A percentile compares a stretch with the other conserved stretches of the same genome.
Conservation (phyloP, 1,140 invertebrate species). For the Drosophila insularis region DNA sequence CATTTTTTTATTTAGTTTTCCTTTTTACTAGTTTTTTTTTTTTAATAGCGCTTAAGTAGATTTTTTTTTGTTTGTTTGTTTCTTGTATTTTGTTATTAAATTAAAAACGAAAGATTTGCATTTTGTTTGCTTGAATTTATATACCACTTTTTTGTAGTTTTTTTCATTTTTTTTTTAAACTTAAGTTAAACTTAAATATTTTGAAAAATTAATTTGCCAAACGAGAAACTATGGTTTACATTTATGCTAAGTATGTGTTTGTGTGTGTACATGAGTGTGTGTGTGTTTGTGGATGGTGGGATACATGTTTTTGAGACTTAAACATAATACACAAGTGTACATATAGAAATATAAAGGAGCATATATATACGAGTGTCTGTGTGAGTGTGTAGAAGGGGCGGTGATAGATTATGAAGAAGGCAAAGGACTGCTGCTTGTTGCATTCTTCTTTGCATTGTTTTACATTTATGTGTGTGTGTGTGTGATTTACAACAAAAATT, state of each 20-base stretch:
- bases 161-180: conserved; percentile 42
- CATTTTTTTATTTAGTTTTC: conserved; percentile 53
- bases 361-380: not conserved
- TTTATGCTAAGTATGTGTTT: conserved; percentile 63
- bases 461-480: conserved; percentile 4
- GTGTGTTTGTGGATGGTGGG: conserved; percentile 42
- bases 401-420: not conserved
- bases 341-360: conserved; percentile 14
- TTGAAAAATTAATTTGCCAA: conserved; percentile 57
- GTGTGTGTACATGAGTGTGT: conserved; percentile 30
- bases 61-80: conserved; percentile 20
- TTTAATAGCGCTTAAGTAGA: conserved; percentile 58
- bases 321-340: conserved; percentile 53
- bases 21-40: conserved; percentile 47
- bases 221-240: conserved; percentile 65
- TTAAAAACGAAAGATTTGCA: conserved; percentile 60
- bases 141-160: conserved; percentile 34
- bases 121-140: conserved; percentile 40
- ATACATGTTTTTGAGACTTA: conserved; percentile 59
- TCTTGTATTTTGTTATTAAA: conserved; percentile 44
- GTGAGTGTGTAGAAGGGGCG: not conserved
- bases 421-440: not conserved
- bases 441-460: conserved; percentile 9
- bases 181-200: conserved; percentile 50
- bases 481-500: conserved; percentile 65